phyloP scores from a whole-genome alignment of 2,888 invertebrate genomes.

The Cerceris ruficornis region DNA sequence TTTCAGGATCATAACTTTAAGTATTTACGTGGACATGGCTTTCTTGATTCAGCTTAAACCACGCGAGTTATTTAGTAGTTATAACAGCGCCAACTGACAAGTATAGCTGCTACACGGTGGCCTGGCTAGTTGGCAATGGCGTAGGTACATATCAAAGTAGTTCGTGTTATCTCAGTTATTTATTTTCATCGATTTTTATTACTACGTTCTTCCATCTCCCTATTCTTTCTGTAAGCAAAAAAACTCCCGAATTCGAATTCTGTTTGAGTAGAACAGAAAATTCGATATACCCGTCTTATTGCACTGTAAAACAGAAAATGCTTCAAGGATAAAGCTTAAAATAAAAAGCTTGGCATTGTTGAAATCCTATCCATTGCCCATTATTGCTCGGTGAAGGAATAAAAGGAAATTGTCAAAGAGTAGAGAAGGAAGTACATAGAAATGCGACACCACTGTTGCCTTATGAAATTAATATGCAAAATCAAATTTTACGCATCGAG shows the following conservation, averaged over 20 bases:
- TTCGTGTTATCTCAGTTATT: background rate
- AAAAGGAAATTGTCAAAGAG: no score
- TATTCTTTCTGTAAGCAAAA: background rate
- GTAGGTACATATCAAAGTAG: conserved; percentile 18
- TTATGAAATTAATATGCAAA: conserved; percentile 60
- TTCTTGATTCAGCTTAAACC: conserved; percentile 37
- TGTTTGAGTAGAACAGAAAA: no score
- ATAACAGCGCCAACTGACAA: conserved; percentile 45
- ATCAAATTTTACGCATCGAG: conserved; percentile 66
- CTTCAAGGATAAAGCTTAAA: no score
- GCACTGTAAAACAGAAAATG: no score
- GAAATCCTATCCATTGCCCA: no score
- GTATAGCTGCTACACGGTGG: conserved; percentile 43
- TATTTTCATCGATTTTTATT: background rate
- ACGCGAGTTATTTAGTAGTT: conserved; percentile 49
- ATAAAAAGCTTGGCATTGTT: no score
- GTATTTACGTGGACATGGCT: conserved; percentile 45
- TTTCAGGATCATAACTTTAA: conserved; percentile 51
- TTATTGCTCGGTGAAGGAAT: no score
- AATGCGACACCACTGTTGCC: conserved; percentile 36
- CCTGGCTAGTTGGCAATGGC: conserved; percentile 41
- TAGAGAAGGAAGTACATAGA: background rate
- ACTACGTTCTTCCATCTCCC: background rate
- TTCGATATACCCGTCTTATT: no score
- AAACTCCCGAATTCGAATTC: no score